Percentiles rank a stretch among this genome's conserved stretches.
Evolutionary conservation across 2,797 vertebrate genomes (phyloP).

Genomic region (Sandelia bainsii): DNA sequence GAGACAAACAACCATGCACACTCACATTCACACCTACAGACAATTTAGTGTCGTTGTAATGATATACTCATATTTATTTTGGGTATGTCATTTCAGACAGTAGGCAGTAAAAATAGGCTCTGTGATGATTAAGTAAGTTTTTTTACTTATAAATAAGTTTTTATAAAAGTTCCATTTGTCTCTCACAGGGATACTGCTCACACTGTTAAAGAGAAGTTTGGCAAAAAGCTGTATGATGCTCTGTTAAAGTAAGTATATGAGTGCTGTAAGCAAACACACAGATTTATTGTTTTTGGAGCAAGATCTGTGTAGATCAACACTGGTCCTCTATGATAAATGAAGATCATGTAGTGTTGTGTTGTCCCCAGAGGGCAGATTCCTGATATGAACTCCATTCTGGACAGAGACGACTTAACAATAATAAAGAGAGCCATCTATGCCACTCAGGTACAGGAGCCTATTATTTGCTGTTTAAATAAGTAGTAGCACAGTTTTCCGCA

Average conservation of each 20-base stretch:
- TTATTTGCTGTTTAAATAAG: neutral
- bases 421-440: conserved; percentile 98
- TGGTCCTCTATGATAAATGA: neutral
- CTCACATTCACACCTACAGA: too few relatives aligned
- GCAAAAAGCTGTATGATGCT: conserved; percentile 93
- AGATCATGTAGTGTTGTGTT: neutral
- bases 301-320: neutral
- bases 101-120: too few relatives aligned
- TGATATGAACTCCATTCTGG: conserved; percentile 93
- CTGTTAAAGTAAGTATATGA: conserved; percentile 88
- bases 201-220: conserved; percentile 95
- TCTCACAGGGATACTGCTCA: conserved; percentile 92
- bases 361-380: conserved; percentile 92
- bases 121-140: too few relatives aligned
- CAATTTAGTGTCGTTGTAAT: too few relatives aligned
- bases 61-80: too few relatives aligned
- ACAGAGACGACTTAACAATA: conserved; percentile 93
- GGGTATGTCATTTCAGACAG: too few relatives aligned
- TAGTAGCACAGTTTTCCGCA: neutral
- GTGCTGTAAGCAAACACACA: neutral
- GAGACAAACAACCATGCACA: too few relatives aligned
- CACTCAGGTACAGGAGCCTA: conserved; percentile 88
- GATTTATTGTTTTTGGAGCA: neutral
- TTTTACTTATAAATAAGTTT: too few relatives aligned
- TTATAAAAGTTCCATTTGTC: too few relatives aligned